phyloP scores from a whole-genome alignment of 2,888 invertebrate species.

The Eilema caniola region DNA sequence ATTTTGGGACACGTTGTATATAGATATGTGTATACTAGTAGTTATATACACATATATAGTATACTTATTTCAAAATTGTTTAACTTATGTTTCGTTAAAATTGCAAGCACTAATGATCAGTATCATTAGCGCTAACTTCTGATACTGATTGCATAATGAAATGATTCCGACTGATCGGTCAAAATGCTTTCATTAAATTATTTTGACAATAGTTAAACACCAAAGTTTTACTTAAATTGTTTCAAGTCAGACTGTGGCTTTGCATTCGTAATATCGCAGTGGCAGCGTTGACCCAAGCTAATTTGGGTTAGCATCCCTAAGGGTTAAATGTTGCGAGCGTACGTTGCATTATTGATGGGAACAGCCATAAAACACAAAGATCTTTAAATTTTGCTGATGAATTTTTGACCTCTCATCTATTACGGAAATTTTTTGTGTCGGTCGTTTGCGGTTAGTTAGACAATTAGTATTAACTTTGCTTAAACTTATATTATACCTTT shows the following conservation, averaged over 20 bases:
- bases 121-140: too few relatives aligned
- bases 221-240: conserved; percentile 46
- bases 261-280: conserved; percentile 59
- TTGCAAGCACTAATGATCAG: too few relatives aligned
- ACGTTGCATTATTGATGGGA: conserved; percentile 67
- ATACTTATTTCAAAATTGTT: too few relatives aligned
- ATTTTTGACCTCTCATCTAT: conserved; percentile 32
- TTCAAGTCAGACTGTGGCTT: conserved; percentile 56
- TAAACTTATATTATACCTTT: too few relatives aligned
- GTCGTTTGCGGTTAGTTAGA: conserved; percentile 16
- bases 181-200: too few relatives aligned
- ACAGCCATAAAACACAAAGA: conserved; percentile 39
- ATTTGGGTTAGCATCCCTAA: conserved; percentile 61
- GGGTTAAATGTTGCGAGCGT: conserved; percentile 61
- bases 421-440: too few relatives aligned
- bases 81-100: too few relatives aligned
- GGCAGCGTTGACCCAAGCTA: conserved; percentile 54
- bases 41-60: too few relatives aligned
- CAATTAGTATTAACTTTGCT: neutral
- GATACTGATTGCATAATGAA: too few relatives aligned
- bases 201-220: neutral
- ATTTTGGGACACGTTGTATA: too few relatives aligned
- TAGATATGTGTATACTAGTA: too few relatives aligned
- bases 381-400: neutral
- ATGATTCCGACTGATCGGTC: too few relatives aligned